Conservation (phyloP, 2,797 vertebrate species). For the Mionectes olivaceus region DNA sequence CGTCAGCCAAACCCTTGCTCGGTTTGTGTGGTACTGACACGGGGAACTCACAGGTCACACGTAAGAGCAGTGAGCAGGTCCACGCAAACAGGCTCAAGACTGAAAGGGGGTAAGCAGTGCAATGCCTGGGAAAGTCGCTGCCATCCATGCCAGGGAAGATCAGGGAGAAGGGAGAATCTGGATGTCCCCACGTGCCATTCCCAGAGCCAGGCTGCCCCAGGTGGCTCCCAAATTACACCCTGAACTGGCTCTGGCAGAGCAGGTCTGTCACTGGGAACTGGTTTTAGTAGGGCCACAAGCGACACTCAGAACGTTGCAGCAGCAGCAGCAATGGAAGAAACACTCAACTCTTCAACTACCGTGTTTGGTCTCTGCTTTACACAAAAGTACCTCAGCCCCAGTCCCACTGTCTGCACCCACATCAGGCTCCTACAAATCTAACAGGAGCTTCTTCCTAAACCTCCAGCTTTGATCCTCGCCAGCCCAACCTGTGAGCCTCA, state of each 20-base stretch:
- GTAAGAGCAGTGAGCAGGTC: background rate
- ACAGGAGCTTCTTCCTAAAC: background rate
- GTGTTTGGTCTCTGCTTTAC: background rate
- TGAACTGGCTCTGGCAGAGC: background rate
- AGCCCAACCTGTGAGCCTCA: background rate
- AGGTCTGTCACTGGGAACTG: background rate
- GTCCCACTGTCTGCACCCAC: background rate
- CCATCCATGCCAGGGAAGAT: background rate
- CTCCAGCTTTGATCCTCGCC: background rate
- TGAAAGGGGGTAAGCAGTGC: background rate
- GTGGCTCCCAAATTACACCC: background rate
- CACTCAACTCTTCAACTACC: background rate
- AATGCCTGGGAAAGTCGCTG: background rate
- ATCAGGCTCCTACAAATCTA: background rate
- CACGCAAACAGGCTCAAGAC: background rate
- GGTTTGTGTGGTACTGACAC: rapidly evolving
- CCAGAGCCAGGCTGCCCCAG: background rate
- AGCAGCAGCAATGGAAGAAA: background rate
- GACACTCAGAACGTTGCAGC: rapidly evolving
- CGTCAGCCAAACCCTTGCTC: background rate
- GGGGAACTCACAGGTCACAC: background rate
- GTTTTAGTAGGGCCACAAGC: background rate
- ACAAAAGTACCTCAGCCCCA: background rate
- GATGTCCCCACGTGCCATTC: rapidly evolving
- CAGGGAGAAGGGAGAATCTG: background rate